Conservation (phyloP, 2,888 invertebrate species). For the Muscina levida region DNA sequence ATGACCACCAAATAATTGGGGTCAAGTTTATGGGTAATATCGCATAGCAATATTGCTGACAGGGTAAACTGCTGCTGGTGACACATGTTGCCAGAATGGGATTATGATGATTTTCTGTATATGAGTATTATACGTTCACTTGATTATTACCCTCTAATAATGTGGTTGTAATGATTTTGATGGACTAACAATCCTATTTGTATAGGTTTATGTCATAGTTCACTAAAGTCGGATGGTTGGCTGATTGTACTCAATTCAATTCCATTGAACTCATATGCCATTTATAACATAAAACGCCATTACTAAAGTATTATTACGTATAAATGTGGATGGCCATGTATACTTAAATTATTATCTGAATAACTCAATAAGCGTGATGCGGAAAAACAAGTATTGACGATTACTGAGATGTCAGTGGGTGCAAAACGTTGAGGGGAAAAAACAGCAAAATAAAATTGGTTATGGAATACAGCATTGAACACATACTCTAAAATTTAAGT, state of each 20-base stretch:
- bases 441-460: no score
- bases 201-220: neutral
- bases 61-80: conserved; percentile 43
- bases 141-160: conserved; percentile 37
- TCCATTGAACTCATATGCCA: no score
- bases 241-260: conserved; percentile 21
- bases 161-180: conserved; percentile 39
- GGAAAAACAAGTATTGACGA: no score
- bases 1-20: conserved; percentile 60
- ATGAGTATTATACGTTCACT: conserved; percentile 36
- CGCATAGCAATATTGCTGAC: conserved; percentile 52
- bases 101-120: conserved; percentile 42
- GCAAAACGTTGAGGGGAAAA: no score
- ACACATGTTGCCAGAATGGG: conserved; percentile 51
- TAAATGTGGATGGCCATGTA: no score
- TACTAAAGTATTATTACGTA: no score
- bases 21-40: conserved; percentile 63
- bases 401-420: no score
- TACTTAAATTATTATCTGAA: no score
- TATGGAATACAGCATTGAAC: no score
- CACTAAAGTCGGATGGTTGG: neutral
- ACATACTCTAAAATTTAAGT: no score
- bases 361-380: no score
- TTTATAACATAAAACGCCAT: no score
- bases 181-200: conserved; percentile 20